These are phyloP conservation scores for Aldrovandia affinis DNA, from an alignment of 2,797 vertebrate genomes.

Conservation along the genomic window DNA sequence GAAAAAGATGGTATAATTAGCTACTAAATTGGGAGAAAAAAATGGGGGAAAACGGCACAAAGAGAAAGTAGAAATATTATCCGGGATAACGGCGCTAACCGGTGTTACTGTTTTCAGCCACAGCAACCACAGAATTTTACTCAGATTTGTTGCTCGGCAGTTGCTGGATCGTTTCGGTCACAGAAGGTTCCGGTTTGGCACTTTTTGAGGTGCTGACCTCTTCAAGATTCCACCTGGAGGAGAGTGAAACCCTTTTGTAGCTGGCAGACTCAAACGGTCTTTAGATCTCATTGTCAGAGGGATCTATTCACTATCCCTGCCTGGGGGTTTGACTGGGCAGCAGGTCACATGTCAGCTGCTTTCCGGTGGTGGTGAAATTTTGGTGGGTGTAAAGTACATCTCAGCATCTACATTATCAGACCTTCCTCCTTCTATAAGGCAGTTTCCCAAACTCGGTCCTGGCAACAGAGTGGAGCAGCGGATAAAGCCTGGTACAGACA, in stretches of 20 bases:
- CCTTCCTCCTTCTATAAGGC: too few species aligned
- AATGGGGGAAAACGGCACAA: too few species aligned
- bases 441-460: background rate
- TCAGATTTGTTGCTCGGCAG: background rate
- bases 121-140: background rate
- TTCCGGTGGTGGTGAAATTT: too few species aligned
- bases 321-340: background rate
- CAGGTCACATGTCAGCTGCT: background rate
- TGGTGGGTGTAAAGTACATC: background rate
- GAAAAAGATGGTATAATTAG: too few species aligned
- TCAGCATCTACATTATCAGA: background rate
- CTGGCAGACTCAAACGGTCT: background rate
- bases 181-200: background rate
- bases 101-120: background rate
- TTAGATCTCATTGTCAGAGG: background rate
- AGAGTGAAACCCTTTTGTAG: background rate
- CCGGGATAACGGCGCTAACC: too few species aligned
- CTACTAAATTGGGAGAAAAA: too few species aligned
- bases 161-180: background rate
- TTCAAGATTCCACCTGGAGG: background rate
- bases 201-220: too few species aligned
- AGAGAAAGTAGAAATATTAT: too few species aligned
- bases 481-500: background rate
- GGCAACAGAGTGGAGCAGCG: background rate
- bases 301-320: background rate